Evolutionary conservation across 53 echinoderm and acorn worm genomes (phyloP).

Genomic region (Crossaster papposus): DNA sequence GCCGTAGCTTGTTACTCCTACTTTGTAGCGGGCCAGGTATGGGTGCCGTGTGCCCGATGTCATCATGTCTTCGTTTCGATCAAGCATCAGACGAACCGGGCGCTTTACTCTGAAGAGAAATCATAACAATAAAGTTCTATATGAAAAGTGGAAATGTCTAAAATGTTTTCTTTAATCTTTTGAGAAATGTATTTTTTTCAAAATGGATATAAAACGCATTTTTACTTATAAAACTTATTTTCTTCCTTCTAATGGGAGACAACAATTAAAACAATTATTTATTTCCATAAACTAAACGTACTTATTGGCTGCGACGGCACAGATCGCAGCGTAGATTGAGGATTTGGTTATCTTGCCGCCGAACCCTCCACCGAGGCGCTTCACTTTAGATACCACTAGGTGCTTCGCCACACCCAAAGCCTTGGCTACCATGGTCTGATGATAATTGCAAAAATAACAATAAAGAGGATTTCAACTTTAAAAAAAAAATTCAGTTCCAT

Average conservation of each 20-base stretch:
- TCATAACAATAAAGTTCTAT: too few species aligned
- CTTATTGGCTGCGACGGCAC: slow-evolving; percentile 92
- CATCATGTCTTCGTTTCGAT: slow-evolving; percentile 89
- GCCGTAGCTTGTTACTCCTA: slow-evolving; percentile 82
- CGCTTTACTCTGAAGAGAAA: slow-evolving; percentile 59
- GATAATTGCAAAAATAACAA: background rate
- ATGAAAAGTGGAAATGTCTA: too few species aligned
- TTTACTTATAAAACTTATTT: too few species aligned
- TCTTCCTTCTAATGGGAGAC: background rate
- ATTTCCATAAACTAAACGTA: too few species aligned
- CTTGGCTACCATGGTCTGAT: slow-evolving; percentile 70
- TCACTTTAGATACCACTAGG: slow-evolving; percentile 62
- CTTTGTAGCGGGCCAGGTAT: slow-evolving; percentile 80
- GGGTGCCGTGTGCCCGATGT: slow-evolving; percentile 79
- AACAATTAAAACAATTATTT: too few species aligned
- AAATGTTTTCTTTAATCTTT: too few species aligned
- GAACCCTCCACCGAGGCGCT: slow-evolving; percentile 88
- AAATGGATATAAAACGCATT: too few species aligned
- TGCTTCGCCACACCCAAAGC: slow-evolving; percentile 72
- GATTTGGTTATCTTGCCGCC: slow-evolving; percentile 81
- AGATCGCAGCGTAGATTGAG: slow-evolving; percentile 55
- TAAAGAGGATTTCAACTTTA: background rate
- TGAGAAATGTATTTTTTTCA: too few species aligned
- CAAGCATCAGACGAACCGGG: slow-evolving; percentile 80
- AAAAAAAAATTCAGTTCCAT: too few species aligned